Evolutionary conservation across 37 sponge, comb jelly and placozoan genomes (phyloP).

Genomic region (Diacarnus erythraeanus): DNA sequence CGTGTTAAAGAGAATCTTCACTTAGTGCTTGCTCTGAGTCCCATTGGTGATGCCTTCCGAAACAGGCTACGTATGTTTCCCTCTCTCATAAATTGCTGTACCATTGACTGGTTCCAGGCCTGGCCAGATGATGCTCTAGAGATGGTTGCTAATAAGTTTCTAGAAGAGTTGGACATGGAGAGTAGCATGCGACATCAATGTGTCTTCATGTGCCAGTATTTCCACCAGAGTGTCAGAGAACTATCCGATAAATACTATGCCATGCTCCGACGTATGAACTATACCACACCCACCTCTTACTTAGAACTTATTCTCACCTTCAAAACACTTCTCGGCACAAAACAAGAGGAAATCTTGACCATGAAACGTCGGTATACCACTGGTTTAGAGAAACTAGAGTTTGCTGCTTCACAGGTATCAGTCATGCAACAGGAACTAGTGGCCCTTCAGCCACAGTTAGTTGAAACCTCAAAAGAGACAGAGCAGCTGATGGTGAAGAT

Average conservation of each 20-base stretch:
- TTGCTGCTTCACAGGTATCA: constrained; percentile 97
- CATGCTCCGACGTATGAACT: constrained; percentile 90
- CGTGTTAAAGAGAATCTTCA: constrained; percentile 93
- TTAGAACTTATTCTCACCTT: constrained; percentile 97
- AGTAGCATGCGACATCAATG: constrained; percentile 65
- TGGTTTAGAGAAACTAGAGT: constrained; percentile 93
- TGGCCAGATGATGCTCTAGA: constrained; percentile 99
- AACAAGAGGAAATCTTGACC: constrained; percentile 75
- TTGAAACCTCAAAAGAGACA: constrained; percentile 93
- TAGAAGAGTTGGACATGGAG: constrained; percentile 93
- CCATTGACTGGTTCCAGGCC: constrained; percentile 99
- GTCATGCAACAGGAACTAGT: constrained; percentile 94
- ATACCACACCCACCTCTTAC: constrained; percentile 98
- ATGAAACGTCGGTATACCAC: constrained; percentile 81
- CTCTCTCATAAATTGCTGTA: constrained; percentile 98
- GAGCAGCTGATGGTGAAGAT: constrained; percentile 94
- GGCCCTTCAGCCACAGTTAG: constrained; percentile 95
- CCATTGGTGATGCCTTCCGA: constrained; percentile 96
- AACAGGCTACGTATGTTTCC: constrained; percentile 96
- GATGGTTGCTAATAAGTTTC: constrained; percentile 99
- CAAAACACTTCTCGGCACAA: constrained; percentile 74
- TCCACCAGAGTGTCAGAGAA: constrained; percentile 73
- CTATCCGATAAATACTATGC: constrained; percentile 73
- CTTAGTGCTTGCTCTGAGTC: constrained; percentile 92
- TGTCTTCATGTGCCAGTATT: constrained; percentile 94